Evolutionary conservation across 2,113 vertebrate species (phyloP).

Genomic region (Microcebus ravelobensis): DNA sequence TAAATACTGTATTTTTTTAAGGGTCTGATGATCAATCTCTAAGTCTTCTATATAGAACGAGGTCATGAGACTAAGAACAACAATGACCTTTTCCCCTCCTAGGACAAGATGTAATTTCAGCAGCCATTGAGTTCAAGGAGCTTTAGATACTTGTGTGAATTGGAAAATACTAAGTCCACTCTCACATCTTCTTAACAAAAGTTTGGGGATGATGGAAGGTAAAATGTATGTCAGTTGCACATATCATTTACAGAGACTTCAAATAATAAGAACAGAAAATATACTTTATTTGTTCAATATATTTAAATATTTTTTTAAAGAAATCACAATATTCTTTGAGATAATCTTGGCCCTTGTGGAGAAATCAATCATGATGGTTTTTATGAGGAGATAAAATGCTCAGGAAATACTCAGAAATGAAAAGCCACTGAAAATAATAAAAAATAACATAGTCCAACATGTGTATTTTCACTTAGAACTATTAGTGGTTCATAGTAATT

Average conservation of each 20-base stretch:
- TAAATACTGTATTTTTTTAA: background rate
- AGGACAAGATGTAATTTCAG: slow-evolving; percentile 43
- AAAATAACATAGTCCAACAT: background rate
- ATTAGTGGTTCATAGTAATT: background rate
- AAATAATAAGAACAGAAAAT: background rate
- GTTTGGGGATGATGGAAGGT: background rate
- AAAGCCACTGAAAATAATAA: background rate
- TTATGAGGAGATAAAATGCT: background rate
- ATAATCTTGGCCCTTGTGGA: background rate
- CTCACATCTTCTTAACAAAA: background rate
- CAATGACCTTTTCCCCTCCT: background rate
- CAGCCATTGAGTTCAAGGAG: background rate
- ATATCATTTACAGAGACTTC: background rate
- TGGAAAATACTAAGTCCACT: slow-evolving; percentile 5
- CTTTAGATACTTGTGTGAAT: background rate
- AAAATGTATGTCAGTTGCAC: background rate
- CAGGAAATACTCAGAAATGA: background rate
- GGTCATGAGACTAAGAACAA: background rate
- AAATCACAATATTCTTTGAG: background rate
- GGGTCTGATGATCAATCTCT: background rate
- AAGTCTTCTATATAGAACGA: slow-evolving; percentile 31
- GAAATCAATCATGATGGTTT: background rate
- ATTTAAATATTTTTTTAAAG: background rate
- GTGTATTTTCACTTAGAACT: background rate
- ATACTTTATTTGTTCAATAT: background rate